A percentile compares a stretch with the other conserved stretches of the same genome.
Evolutionary conservation across 2,797 vertebrate genomes (phyloP).

Genomic region (Huso huso): DNA sequence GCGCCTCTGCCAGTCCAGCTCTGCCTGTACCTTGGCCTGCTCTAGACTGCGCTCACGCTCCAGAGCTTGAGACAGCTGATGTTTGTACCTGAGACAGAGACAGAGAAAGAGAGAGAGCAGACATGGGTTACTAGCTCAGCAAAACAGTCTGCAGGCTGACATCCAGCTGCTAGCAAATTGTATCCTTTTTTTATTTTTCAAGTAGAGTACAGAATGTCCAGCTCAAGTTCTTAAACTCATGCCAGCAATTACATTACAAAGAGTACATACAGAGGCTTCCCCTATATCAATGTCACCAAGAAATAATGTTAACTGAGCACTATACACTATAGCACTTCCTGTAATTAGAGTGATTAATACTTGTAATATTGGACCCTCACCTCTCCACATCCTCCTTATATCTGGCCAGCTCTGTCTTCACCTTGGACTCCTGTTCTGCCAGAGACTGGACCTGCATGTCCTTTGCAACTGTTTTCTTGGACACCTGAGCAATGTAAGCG

Average conservation of each 20-base stretch:
- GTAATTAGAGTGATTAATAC: background rate
- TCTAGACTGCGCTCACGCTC: constrained; percentile 57
- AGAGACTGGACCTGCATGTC: constrained; percentile 54
- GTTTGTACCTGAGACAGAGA: constrained; percentile 60
- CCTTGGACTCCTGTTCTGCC: constrained; percentile 42
- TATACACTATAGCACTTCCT: no score
- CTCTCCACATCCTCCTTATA: constrained; percentile 57
- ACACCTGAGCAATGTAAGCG: constrained; percentile 50
- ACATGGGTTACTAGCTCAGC: no score
- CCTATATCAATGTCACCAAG: no score
- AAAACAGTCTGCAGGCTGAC: no score
- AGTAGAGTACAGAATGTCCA: no score
- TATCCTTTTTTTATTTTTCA: no score
- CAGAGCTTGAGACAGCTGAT: constrained; percentile 51
- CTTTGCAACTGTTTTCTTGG: constrained; percentile 53
- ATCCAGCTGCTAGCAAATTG: no score
- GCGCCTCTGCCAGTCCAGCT: constrained; percentile 65
- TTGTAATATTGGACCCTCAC: constrained; percentile 35
- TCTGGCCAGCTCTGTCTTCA: constrained; percentile 47
- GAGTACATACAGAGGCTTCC: no score
- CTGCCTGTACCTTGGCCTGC: constrained; percentile 54
- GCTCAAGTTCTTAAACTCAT: no score
- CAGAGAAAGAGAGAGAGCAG: no score
- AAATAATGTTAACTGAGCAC: background rate
- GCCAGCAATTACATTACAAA: no score